These are phyloP conservation scores for Tricholauxania praeusta DNA, from an alignment of 2,888 invertebrate species.

Conservation along the genomic window DNA sequence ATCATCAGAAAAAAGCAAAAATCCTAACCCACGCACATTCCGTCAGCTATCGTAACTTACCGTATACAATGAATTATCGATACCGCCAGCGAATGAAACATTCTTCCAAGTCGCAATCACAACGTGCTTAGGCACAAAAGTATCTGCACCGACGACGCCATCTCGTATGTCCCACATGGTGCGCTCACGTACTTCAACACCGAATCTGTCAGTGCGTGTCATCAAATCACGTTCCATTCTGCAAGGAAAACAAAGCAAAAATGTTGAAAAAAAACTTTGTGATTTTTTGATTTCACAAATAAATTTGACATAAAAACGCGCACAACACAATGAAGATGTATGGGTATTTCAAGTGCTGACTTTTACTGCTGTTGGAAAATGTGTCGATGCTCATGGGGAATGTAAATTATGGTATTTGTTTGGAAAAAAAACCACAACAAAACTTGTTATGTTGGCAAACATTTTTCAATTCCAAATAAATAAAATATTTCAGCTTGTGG, in stretches of 20 bases:
- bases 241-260: conserved; percentile 43
- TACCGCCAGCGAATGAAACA: conserved; percentile 91
- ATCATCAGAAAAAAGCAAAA: conserved; percentile 3
- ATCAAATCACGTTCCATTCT: conserved; percentile 79
- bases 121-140: conserved; percentile 91
- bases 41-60: conserved; percentile 67
- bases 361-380: too few species aligned
- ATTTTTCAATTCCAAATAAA: too few species aligned
- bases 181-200: conserved; percentile 87
- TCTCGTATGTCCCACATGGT: conserved; percentile 89
- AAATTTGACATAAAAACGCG: conserved; percentile 6
- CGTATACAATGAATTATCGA: conserved; percentile 80
- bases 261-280: conserved; percentile 12
- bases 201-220: conserved; percentile 82
- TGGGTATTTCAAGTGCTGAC: too few species aligned
- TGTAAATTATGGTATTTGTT: too few species aligned
- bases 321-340: not conserved
- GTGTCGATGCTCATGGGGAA: too few species aligned
- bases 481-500: too few species aligned
- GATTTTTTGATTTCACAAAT: conserved; percentile 14
- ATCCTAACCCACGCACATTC: not conserved
- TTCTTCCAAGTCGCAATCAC: conserved; percentile 96
- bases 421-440: too few species aligned
- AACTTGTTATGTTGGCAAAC: too few species aligned
- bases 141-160: conserved; percentile 91